Percentiles rank a stretch among this genome's conserved stretches.
Evolutionary conservation across 2,113 vertebrate genomes (phyloP).

Genomic region (Neotoma lepida): DNA sequence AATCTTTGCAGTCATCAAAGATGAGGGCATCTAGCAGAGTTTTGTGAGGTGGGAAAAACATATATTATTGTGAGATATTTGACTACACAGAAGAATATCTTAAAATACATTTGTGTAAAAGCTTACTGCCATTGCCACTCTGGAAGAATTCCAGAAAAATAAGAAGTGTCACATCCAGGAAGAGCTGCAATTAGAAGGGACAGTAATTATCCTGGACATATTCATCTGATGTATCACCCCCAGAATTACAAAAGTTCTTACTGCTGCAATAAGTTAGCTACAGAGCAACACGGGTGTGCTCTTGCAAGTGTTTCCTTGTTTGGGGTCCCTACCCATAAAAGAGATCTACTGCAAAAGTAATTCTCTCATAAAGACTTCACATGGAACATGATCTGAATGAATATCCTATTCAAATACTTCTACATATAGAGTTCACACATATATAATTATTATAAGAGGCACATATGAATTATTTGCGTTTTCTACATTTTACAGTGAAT

Average conservation of each 20-base stretch:
- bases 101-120: conserved; percentile 47
- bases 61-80: conserved; percentile 8
- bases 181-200: conserved; percentile 61
- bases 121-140: conserved; percentile 32
- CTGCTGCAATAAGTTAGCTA: conserved; percentile 35
- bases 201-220: conserved; percentile 61
- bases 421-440: neutral
- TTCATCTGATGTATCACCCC: conserved; percentile 47
- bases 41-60: neutral
- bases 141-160: conserved; percentile 47
- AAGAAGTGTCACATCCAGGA: conserved; percentile 51
- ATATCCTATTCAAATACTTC: conserved; percentile 5
- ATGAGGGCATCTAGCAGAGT: neutral
- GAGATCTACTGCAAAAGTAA: neutral
- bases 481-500: neutral
- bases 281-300: neutral
- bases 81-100: conserved; percentile 16
- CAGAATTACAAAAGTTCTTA: conserved; percentile 59
- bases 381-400: conserved; percentile 15
- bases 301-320: neutral
- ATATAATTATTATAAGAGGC: neutral
- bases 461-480: neutral
- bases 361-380: conserved; percentile 32
- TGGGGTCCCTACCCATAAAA: neutral
- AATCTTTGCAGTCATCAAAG: neutral